Conservation (phyloP, 2,888 invertebrate genomes). For the Ommatoiulus sabulosus region DNA sequence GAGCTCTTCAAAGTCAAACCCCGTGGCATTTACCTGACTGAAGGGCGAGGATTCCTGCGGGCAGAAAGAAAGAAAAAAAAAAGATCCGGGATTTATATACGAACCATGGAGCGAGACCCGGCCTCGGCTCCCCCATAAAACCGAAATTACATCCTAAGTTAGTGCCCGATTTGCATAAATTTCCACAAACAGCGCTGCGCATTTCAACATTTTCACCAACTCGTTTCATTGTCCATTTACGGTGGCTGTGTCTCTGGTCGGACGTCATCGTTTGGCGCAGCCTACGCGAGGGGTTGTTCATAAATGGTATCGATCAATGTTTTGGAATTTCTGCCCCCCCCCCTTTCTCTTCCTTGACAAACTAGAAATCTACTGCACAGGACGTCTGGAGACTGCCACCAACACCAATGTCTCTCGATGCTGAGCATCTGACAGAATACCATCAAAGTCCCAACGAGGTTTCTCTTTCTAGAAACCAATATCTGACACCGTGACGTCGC, state of each 20-base stretch:
- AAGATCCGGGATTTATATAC: not conserved
- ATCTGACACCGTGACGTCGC: not conserved
- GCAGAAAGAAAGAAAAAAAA: not conserved
- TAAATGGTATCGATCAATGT: not conserved
- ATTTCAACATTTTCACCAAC: constrained; percentile 13
- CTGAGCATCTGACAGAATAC: not conserved
- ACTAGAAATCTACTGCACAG: no score
- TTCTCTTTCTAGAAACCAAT: no score
- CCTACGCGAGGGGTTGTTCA: not conserved
- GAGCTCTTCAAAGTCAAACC: not conserved
- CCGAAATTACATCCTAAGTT: constrained; percentile 32
- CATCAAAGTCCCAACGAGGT: not conserved
- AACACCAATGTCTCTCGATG: no score
- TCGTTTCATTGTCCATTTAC: not conserved
- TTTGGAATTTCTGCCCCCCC: no score
- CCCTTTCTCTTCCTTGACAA: no score
- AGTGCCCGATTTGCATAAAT: constrained; percentile 31
- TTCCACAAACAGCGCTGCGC: not conserved
- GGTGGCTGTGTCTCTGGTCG: not conserved
- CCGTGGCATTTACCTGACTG: not conserved
- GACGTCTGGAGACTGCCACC: no score
- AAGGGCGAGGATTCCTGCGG: constrained; percentile 2
- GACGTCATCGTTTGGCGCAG: not conserved
- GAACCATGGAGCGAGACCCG: not conserved
- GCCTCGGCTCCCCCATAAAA: not conserved